Evolutionary conservation across 2,113 vertebrate species (phyloP).

Genomic region (Odocoileus hemionus): DNA sequence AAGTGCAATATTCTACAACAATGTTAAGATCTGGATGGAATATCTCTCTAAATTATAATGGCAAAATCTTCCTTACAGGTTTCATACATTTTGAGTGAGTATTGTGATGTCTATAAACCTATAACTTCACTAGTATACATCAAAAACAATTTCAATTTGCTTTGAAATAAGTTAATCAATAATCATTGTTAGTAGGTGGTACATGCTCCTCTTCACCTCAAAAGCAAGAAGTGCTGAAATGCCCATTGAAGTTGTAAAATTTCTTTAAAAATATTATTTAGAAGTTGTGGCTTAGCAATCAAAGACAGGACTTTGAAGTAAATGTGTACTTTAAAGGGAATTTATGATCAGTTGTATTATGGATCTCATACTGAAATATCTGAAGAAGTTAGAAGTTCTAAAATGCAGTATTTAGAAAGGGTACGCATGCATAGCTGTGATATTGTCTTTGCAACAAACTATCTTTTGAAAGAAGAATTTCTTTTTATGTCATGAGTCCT

Average conservation of each 20-base stretch:
- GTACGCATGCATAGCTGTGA: background rate
- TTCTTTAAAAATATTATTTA: constrained; percentile 42
- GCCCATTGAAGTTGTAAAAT: constrained; percentile 19
- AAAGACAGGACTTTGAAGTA: constrained; percentile 51
- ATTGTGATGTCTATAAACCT: background rate
- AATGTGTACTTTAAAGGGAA: constrained; percentile 58
- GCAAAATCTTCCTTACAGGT: background rate
- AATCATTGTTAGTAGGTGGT: background rate
- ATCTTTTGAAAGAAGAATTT: constrained; percentile 22
- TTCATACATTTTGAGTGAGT: constrained; percentile 17
- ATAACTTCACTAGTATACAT: background rate
- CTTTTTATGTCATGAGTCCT: background rate
- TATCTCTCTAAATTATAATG: background rate
- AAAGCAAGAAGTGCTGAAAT: constrained; percentile 37
- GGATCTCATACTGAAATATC: background rate
- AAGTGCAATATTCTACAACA: background rate
- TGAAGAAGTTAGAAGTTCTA: constrained; percentile 47
- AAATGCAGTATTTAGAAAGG: constrained; percentile 31
- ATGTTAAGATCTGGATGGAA: background rate
- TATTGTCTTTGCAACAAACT: background rate
- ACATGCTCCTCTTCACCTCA: background rate
- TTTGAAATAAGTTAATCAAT: background rate
- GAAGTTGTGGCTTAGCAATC: constrained; percentile 19
- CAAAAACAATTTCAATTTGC: background rate
- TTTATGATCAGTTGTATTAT: background rate